Conservation (phyloP, 2,888 invertebrate species). For the Busseola fusca region DNA sequence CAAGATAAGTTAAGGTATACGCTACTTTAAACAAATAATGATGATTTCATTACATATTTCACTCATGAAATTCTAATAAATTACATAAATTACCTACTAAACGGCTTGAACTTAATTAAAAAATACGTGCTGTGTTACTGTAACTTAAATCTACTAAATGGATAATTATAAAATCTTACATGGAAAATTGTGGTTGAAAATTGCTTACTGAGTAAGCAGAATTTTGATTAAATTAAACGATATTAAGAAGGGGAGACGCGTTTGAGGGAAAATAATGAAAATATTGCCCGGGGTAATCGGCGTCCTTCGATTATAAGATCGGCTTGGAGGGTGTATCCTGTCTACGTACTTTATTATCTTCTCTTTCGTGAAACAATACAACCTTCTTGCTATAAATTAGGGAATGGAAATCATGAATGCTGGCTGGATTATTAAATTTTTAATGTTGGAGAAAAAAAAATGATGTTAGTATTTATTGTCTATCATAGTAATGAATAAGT, state of each 20-base stretch:
- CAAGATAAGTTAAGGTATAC: neutral
- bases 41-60: neutral
- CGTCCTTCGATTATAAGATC: conserved; percentile 68
- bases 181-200: conserved; percentile 77
- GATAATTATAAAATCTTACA: conserved; percentile 80
- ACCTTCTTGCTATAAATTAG: conserved; percentile 22
- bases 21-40: neutral
- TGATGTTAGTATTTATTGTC: neutral
- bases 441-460: neutral
- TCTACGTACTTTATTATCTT: conserved; percentile 36
- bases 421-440: neutral
- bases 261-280: conserved; percentile 85
- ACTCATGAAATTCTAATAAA: conserved; percentile 6
- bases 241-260: conserved; percentile 82
- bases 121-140: conserved; percentile 57
- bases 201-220: conserved; percentile 77
- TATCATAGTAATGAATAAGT: neutral
- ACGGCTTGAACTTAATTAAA: conserved; percentile 42
- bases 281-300: conserved; percentile 77
- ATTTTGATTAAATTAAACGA: conserved; percentile 86
- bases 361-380: conserved; percentile 28
- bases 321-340: conserved; percentile 12
- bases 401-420: conserved; percentile 15
- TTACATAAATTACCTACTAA: conserved; percentile 9
- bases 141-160: conserved; percentile 62